Percentiles rank a stretch among this genome's conserved stretches.
phyloP scores from a whole-genome alignment of 1,140 invertebrate species.

The Colletes gigas region DNA sequence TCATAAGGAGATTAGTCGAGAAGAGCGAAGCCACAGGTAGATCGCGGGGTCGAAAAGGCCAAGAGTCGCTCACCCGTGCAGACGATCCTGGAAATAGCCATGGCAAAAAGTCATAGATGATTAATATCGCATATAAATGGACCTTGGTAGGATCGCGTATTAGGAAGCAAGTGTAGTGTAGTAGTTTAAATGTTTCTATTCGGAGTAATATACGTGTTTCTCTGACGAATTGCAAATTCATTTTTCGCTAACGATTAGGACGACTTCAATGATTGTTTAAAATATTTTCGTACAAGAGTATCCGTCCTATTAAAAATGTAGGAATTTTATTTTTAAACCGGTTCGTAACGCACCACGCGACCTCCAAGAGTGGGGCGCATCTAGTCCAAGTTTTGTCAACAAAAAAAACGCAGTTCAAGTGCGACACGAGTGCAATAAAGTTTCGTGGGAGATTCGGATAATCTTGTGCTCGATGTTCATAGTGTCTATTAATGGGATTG shows the following conservation, averaged over 20 bases:
- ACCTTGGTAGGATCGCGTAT: background rate
- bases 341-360: background rate
- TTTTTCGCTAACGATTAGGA: no score
- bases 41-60: constrained; percentile 10
- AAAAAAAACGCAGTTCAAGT: background rate
- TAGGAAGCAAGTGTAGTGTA: background rate
- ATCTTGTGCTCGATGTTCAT: constrained; percentile 6
- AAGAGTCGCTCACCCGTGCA: constrained; percentile 39
- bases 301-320: no score
- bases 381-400: background rate
- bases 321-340: background rate
- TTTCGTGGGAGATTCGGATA: background rate
- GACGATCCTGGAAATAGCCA: constrained; percentile 47
- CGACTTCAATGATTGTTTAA: no score
- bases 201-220: background rate
- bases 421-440: background rate
- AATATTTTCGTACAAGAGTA: no score
- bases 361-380: background rate
- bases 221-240: no score
- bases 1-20: constrained; percentile 22
- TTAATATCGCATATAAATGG: background rate
- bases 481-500: background rate
- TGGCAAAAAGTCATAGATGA: constrained; percentile 1
- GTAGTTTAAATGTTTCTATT: background rate
- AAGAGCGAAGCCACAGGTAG: constrained; percentile 34